Percentiles rank a stretch among this genome's conserved stretches.
Conservation (phyloP, 2,113 vertebrate species). For the Ophthalmolycus amberensis region DNA sequence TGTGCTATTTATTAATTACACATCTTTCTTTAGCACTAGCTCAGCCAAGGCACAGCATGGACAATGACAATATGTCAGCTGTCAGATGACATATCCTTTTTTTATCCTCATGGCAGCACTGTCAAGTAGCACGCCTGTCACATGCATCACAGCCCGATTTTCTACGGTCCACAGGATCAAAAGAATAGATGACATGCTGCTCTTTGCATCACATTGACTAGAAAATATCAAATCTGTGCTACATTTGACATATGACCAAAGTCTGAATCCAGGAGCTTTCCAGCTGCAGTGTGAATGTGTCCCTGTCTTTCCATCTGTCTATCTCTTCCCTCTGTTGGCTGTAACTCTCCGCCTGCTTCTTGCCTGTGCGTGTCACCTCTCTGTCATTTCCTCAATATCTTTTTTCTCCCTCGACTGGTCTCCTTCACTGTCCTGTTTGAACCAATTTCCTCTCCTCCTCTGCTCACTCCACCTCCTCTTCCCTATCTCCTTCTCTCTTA, state of each 20-base stretch:
- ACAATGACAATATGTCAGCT: slow-evolving; percentile 36
- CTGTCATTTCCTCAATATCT: slow-evolving; percentile 48
- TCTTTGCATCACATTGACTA: slow-evolving; percentile 41
- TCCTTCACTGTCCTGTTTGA: slow-evolving; percentile 47
- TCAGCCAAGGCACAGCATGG: neutral
- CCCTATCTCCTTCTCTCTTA: slow-evolving; percentile 19
- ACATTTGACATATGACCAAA: slow-evolving; percentile 52
- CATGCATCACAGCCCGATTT: slow-evolving; percentile 25
- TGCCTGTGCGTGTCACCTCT: slow-evolving; percentile 52
- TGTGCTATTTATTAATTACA: neutral
- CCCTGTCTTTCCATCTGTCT: slow-evolving; percentile 62
- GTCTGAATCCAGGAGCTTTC: slow-evolving; percentile 40
- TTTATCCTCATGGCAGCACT: slow-evolving; percentile 9
- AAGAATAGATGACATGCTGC: slow-evolving; percentile 10
- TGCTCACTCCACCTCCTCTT: slow-evolving; percentile 17
- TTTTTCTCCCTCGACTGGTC: slow-evolving; percentile 32
- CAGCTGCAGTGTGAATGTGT: slow-evolving; percentile 47
- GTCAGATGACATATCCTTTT: slow-evolving; percentile 23
- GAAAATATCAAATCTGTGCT: slow-evolving; percentile 52
- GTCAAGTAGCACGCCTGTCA: slow-evolving; percentile 21
- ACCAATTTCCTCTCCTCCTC: slow-evolving; percentile 35
- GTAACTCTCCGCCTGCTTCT: slow-evolving; percentile 44
- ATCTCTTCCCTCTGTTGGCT: slow-evolving; percentile 32
- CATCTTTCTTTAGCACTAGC: neutral
- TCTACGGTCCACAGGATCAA: neutral